Percentiles rank a stretch among this genome's conserved stretches.
Evolutionary conservation across 2,113 vertebrate species (phyloP).

Genomic region (Ornithorhynchus anatinus): DNA sequence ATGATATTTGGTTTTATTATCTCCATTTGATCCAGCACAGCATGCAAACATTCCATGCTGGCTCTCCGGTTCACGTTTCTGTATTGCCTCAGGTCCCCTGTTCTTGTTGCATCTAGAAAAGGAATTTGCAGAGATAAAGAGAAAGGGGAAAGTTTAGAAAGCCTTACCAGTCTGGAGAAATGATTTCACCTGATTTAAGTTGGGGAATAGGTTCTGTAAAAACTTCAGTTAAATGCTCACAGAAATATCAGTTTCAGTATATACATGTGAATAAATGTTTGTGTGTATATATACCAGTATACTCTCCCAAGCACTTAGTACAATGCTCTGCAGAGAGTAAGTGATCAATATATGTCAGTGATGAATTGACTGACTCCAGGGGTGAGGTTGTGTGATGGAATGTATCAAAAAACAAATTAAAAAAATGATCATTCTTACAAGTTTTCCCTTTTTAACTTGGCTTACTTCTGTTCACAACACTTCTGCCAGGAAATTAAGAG

Average conservation of each 20-base stretch:
- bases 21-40: constrained; percentile 57
- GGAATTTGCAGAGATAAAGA: not conserved
- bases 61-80: constrained; percentile 48
- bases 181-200: not conserved
- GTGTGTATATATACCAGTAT: too few relatives aligned
- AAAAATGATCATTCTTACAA: too few relatives aligned
- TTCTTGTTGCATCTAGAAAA: not conserved
- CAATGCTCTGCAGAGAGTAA: too few relatives aligned
- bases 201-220: too few relatives aligned
- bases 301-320: too few relatives aligned
- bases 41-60: constrained; percentile 59
- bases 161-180: not conserved
- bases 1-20: constrained; percentile 58
- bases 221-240: too few relatives aligned
- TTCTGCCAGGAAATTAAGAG: not conserved
- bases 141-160: not conserved
- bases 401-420: too few relatives aligned
- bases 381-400: too few relatives aligned
- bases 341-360: too few relatives aligned
- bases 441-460: not conserved
- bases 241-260: too few relatives aligned
- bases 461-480: not conserved
- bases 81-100: constrained; percentile 28
- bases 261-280: too few relatives aligned
- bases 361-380: too few relatives aligned